Evolutionary conservation across 2,113 vertebrate species (phyloP), one percentile per base, ranked within the genome.

Genomic region (Bubalus kerabau): DNA sequence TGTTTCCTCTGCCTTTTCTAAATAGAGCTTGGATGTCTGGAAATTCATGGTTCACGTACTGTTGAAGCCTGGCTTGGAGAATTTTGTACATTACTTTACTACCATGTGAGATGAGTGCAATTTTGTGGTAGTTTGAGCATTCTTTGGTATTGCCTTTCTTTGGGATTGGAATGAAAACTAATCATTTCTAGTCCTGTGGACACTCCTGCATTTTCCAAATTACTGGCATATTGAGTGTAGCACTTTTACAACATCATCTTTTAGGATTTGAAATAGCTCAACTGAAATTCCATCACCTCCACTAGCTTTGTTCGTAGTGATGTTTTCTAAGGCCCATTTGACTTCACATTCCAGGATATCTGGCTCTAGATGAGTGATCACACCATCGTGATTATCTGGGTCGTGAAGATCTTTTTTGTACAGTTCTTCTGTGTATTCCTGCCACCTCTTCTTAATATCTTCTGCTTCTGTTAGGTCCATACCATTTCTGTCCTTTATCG

Each of bases 21-120:
- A 67, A 36, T 10, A 0, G 1, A 67, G 32, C 4, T 67, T 67
- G n/a, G 16, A 36, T 2, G 0, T 36, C 32, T 19, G 8, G 8
- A 67, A 67, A 9, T 67, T 67, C 64, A n/a, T 0, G 32, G 9
- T 67, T n/a, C 32, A 67, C 4, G 8, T 67, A 19, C 16, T 36
- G 9, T 19, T 19, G 32, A 67, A 67, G 64, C 8, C 64, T 67
- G 62, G 7, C 32, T n/a, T 67, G 7, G 16, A n/a, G 32, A 67
- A 67, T 8, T 67, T 67, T n/a, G 62, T n/a, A 15, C 32, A n/a
- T 19, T 64, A 19, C 62, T n/a, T n/a, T n/a, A 64, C 32, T n/a
- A 67, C 3, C 30, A 2, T n/a, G 32, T 64, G 62, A 64, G 62
- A 64, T 17, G 15, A n/a, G 3, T 17, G 62, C 62, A 17, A 64